Base-by-base conservation (phyloP, 1,140 invertebrate species). In the Sitobion miscanthi region DNA sequence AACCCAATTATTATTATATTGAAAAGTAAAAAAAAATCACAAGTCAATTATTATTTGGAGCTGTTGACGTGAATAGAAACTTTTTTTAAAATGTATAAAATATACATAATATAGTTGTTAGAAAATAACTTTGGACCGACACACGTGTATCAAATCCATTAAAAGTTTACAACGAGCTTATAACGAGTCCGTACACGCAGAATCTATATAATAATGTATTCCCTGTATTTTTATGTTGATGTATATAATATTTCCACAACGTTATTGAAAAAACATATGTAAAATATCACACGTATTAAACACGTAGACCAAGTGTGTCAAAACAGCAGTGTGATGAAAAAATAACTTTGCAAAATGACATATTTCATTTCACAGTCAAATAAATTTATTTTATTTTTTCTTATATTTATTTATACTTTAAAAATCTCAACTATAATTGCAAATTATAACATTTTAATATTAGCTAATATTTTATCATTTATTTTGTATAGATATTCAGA, bases 1-100 rank as follows among this genome's bases (percentile, higher is more conserved):
- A 38, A 45, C 23, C 62, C 20, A 54, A 54, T 54, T 38, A 85
- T 85, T 25, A 42, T 45, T 25, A 85, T 45, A 38, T 85, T 25
- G 38, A 23, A 45, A 85, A 85, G 83, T 85, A 25, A 85, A 85
- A 42, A 83, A 85, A 83, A 83, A 42, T 42, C 23, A 25, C 21
- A 85, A 42, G 42, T 85, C 83, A 85, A 85, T 85, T 85, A 57
- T 57, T 57, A 57, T 89, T 89, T 57, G 35, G 52, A 42, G n/a
- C 23, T 57, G 35, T 57, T 35, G 6, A 57, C n/a, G 20, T 25
- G n/a, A 89, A 57, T 57, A 42, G 23, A 57, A 89, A 89, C 52
- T 57, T 89, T 89, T 57, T 57, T 35, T 6, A 77, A 77, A 77
- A 77, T 54, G 20, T 77, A n/a, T 77, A 54, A 5, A 54, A 54